Base-by-base conservation (phyloP, 2,888 invertebrate species). In the Drosophila melanosoma region DNA sequence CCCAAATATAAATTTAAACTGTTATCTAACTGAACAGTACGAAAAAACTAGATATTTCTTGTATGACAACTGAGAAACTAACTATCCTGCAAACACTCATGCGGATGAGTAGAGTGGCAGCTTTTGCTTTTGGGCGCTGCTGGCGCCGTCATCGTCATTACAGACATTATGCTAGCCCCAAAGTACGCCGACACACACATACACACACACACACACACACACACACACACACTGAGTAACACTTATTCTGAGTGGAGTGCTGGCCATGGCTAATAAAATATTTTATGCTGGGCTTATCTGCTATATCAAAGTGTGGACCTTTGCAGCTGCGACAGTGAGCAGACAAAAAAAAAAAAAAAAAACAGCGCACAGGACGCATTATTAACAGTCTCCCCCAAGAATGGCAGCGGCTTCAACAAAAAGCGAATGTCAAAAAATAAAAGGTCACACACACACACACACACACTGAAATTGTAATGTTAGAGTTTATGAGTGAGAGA, bases 271-370 rank as follows among this genome's bases (percentile, higher is more conserved):
- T 89, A 89, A 86, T 89, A 89, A 86, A 86, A 86, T 89, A 89
- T 86, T 85, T 85, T 89, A 85, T 88, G 86, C 88, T 54, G 74
- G 69, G 82, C 80, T 87, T 87, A 89, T 85, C 88, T 84, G 78
- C 67, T 76, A 74, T 80, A 82, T 82, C 78, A 87, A 85, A 85
- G 76, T 68, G 73, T 70, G 82, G 77, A 83, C 76, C 84, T 83
- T 72, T 74, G 87, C 82, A 81, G 84, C 79, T 83, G 79, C 69
- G 83, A 71, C 86, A 73, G 45, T 52, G 63, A 42, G 52, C 58
- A 62, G 29, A 29, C 29, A 29, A 6, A 5, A 29, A 29, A 77
- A 87, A 76, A 29, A 6, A 5, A 29, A 29, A 77, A 87, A 76
- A 84, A 66, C 73, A 69, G 69, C 67, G 69, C 77, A 62, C 78